Conservation (phyloP, 1,140 invertebrate genomes). For the Magallana angulata region DNA sequence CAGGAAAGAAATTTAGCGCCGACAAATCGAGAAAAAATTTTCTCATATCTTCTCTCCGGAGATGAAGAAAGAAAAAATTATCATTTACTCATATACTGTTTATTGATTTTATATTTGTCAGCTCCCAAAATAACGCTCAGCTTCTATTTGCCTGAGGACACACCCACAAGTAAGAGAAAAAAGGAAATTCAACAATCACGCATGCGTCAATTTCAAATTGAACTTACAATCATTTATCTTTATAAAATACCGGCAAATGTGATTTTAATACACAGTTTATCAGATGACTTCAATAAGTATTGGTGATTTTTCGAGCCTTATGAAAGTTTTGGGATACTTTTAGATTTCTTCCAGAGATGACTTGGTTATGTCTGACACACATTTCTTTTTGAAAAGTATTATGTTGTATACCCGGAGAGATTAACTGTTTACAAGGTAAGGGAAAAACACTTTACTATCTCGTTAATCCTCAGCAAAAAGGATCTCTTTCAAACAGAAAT, state of each 20-base stretch:
- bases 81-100: slow-evolving; percentile 25
- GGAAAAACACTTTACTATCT: background rate
- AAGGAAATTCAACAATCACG: background rate
- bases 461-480: background rate
- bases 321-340: background rate
- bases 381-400: background rate
- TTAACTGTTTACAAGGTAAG: slow-evolving; percentile 21
- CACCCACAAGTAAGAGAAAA: slow-evolving; percentile 10
- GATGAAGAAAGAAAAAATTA: slow-evolving; percentile 30
- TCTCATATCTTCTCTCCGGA: slow-evolving; percentile 4
- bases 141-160: background rate
- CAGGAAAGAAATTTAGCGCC: background rate
- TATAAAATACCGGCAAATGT: slow-evolving; percentile 31
- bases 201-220: slow-evolving; percentile 21
- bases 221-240: slow-evolving; percentile 31
- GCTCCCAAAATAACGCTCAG: slow-evolving; percentile 18
- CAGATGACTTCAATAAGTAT: slow-evolving; percentile 8
- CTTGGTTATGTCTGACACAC: background rate
- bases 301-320: background rate
- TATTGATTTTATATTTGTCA: slow-evolving; percentile 30
- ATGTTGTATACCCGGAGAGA: background rate
- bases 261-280: slow-evolving; percentile 29
- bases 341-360: background rate
- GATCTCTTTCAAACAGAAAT: background rate
- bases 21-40: background rate